phyloP scores from a whole-genome alignment of 2,113 vertebrate genomes.

The Machaerirhynchus nigripectus region DNA sequence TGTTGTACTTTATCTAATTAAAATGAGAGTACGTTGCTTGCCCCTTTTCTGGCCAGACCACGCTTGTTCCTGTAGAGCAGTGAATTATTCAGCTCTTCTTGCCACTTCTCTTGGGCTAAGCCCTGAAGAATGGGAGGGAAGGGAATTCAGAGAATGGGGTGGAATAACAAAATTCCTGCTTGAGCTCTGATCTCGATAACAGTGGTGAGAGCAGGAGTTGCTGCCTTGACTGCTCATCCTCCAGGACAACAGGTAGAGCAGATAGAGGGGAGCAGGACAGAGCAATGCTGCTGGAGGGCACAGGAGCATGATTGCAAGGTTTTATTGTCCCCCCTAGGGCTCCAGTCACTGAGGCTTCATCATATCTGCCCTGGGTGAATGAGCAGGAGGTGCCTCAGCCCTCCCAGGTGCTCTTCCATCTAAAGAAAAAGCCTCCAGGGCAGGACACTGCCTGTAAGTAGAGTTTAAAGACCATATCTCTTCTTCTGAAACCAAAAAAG shows the following conservation, averaged over 20 bases:
- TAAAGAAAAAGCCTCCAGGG: background rate
- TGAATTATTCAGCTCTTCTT: background rate
- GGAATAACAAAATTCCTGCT: background rate
- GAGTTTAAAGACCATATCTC: background rate
- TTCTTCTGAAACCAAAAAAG: background rate
- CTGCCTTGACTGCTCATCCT: background rate
- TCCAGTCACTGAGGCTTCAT: background rate
- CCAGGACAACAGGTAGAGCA: background rate
- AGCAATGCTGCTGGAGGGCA: background rate
- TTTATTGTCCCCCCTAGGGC: background rate
- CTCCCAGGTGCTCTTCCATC: background rate
- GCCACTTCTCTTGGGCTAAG: background rate
- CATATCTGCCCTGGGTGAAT: background rate
- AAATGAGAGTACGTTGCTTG: background rate
- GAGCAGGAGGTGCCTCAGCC: background rate
- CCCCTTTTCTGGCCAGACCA: background rate
- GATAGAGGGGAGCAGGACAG: background rate
- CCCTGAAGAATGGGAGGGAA: background rate
- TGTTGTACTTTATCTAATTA: background rate
- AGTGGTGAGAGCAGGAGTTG: background rate
- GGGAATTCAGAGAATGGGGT: background rate
- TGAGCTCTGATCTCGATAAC: background rate
- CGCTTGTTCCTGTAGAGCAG: background rate
- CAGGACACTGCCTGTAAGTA: background rate
- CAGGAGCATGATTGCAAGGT: background rate